Conservation (phyloP, 2,888 invertebrate genomes). For the Hirudinaria manillensis region DNA sequence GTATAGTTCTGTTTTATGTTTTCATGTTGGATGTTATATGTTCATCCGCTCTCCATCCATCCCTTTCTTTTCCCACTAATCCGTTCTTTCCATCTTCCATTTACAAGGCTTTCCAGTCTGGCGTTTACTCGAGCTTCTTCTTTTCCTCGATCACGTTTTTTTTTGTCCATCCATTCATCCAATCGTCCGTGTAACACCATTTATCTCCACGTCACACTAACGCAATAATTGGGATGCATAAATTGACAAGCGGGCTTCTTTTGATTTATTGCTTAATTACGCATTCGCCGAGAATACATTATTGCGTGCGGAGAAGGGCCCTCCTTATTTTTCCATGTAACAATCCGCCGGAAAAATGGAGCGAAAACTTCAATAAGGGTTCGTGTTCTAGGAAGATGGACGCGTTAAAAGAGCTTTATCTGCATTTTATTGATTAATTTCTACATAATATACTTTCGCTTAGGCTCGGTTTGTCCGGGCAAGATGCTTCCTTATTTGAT, state of each 20-base stretch:
- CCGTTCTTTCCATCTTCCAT: conserved; percentile 17
- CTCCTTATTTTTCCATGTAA: too few relatives aligned
- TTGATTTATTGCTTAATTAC: conserved; percentile 26
- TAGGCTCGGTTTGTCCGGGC: background rate
- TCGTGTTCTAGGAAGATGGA: too few relatives aligned
- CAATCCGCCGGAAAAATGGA: too few relatives aligned
- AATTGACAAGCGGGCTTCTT: conserved; percentile 17
- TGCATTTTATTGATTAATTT: too few relatives aligned
- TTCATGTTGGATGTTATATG: too few relatives aligned
- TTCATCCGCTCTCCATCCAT: conserved; percentile 17
- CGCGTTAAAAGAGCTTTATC: too few relatives aligned
- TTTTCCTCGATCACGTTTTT: conserved; percentile 17
- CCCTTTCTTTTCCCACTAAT: conserved; percentile 23
- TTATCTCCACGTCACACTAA: conserved; percentile 16
- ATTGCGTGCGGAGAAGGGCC: conserved; percentile 10
- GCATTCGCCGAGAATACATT: conserved; percentile 19
- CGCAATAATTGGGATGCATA: conserved; percentile 20
- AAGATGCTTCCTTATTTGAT: background rate
- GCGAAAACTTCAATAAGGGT: too few relatives aligned
- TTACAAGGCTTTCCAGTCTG: conserved; percentile 23
- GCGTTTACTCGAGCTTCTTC: conserved; percentile 24
- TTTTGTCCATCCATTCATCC: background rate
- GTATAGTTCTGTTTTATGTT: too few relatives aligned
- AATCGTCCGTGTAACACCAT: conserved; percentile 10
- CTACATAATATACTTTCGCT: too few relatives aligned